Evolutionary conservation across 2,797 vertebrate genomes (phyloP).

Genomic region (Thamnophis elegans): DNA sequence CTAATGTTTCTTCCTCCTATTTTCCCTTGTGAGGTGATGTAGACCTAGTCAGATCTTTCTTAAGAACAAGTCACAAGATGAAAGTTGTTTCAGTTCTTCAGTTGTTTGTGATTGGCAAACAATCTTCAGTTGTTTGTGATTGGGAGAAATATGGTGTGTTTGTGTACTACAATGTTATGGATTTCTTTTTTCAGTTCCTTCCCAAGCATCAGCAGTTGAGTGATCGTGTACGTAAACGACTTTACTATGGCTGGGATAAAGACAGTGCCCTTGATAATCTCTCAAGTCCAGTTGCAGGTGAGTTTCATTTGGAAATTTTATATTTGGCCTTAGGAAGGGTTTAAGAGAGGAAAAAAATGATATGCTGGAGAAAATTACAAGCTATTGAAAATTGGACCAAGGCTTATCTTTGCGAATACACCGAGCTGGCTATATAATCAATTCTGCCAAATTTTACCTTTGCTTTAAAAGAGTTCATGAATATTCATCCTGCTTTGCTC

Average conservation of each 20-base stretch:
- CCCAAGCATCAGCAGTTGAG: slow-evolving; percentile 90
- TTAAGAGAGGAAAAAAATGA: neutral
- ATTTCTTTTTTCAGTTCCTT: slow-evolving; percentile 76
- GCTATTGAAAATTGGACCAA: neutral
- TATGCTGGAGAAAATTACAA: neutral
- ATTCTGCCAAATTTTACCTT: neutral
- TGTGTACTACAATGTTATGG: neutral
- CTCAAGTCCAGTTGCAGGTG: slow-evolving; percentile 93
- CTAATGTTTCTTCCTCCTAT: no score
- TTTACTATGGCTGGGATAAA: slow-evolving; percentile 92
- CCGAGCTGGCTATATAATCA: neutral
- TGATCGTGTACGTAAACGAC: slow-evolving; percentile 86
- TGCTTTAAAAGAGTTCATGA: neutral
- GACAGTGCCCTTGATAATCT: slow-evolving; percentile 87
- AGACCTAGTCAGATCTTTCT: neutral
- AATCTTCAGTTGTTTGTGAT: neutral
- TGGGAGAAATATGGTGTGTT: neutral
- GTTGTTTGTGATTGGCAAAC: neutral
- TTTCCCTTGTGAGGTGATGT: no score
- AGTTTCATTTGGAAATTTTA: neutral
- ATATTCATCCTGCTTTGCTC: neutral
- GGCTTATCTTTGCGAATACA: neutral
- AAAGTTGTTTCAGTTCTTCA: neutral
- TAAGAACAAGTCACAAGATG: neutral
- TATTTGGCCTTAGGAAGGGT: neutral